Evolutionary conservation across 2,113 vertebrate genomes (phyloP).

Genomic region (Nothoprocta pentlandii): DNA sequence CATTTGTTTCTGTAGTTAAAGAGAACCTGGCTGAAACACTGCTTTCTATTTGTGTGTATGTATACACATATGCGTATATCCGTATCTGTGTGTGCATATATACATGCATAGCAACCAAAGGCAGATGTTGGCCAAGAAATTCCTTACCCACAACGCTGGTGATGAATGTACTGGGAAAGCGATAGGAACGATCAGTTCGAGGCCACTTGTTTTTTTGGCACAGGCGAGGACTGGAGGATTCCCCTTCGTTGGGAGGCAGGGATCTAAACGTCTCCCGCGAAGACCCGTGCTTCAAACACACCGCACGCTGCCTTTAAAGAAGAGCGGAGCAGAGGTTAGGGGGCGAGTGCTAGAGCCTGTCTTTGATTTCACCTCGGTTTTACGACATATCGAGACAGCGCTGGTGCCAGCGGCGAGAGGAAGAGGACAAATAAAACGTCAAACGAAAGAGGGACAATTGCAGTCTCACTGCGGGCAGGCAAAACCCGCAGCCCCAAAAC

Average conservation of each 20-base stretch:
- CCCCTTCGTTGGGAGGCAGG: not conserved
- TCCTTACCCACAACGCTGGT: not conserved
- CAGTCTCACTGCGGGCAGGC: not conserved
- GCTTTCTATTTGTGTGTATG: not conserved
- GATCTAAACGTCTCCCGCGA: not conserved
- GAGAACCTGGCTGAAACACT: not conserved
- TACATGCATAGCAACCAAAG: not conserved
- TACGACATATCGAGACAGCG: not conserved
- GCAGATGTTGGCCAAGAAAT: not conserved
- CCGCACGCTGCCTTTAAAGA: not conserved
- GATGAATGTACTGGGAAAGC: not conserved
- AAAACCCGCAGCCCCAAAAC: not conserved
- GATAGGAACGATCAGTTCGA: not conserved
- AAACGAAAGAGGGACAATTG: not conserved
- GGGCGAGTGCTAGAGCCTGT: not conserved
- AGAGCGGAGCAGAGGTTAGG: constrained; percentile 1
- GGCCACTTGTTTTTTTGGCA: not conserved
- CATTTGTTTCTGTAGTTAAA: not conserved
- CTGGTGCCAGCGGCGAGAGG: not conserved
- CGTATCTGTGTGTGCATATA: not conserved
- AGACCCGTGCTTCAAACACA: not conserved
- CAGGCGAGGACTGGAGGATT: rapidly evolving
- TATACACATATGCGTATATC: not conserved
- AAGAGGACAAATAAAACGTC: not conserved
- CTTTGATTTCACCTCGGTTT: constrained; percentile 13